A percentile compares a stretch with the other conserved stretches of the same genome.
phyloP scores from a whole-genome alignment of 1,140 invertebrate genomes.

The Arion vulgaris region DNA sequence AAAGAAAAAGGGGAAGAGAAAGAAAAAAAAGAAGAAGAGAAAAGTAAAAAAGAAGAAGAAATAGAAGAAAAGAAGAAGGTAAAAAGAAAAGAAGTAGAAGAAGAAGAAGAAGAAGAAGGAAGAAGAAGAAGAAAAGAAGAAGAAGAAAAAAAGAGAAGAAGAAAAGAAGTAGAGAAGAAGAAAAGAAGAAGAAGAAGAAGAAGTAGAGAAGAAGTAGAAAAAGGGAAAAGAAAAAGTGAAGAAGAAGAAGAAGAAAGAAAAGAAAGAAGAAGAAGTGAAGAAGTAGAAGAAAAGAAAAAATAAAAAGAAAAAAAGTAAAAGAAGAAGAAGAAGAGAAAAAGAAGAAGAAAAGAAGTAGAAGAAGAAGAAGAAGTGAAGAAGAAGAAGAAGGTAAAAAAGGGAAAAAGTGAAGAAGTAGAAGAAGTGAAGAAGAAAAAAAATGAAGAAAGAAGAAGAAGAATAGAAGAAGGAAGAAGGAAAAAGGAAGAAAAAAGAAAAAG shows the following conservation, averaged over 20 bases:
- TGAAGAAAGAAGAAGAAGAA: too few species aligned
- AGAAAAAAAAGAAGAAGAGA: not conserved
- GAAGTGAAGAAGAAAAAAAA: too few species aligned
- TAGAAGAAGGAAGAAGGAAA: too few species aligned
- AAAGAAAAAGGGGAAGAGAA: not conserved
- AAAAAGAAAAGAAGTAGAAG: not conserved
- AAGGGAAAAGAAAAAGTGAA: not conserved
- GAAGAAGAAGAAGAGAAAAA: too few species aligned
- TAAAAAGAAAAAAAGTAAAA: too few species aligned
- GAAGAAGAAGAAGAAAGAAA: not conserved
- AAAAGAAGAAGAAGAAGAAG: not conserved
- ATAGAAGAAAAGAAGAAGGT: not conserved
- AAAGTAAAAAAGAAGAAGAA: not conserved
- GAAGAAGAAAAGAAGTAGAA: too few species aligned
- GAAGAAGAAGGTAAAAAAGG: too few species aligned
- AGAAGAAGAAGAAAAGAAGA: not conserved
- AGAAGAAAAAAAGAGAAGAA: not conserved
- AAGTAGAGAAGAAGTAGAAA: not conserved
- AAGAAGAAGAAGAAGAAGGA: not conserved
- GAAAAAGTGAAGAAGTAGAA: too few species aligned
- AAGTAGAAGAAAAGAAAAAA: too few species aligned
- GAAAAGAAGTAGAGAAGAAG: not conserved
- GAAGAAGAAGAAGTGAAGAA: too few species aligned
- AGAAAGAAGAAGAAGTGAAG: not conserved
- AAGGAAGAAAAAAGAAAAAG: not conserved